A percentile compares a stretch with the other conserved stretches of the same genome.
phyloP scores from a whole-genome alignment of 2,797 vertebrate genomes.

The Eutrigla gurnardus region DNA sequence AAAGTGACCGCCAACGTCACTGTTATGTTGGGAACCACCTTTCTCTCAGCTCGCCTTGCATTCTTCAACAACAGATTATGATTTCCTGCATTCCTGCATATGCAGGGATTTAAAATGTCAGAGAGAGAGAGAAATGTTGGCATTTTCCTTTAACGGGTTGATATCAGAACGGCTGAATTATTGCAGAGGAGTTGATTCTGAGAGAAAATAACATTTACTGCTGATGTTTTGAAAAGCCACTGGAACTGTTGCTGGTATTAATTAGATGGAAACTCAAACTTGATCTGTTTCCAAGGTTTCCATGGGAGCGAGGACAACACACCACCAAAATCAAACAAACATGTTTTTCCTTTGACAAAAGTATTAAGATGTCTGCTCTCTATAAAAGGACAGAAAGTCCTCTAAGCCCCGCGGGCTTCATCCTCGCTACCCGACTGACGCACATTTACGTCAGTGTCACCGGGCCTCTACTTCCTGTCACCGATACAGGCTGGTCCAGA shows the following conservation, averaged over 20 bases:
- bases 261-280: neutral
- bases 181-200: neutral
- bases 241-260: neutral
- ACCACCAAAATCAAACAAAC: neutral
- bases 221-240: neutral
- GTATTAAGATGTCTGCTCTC: neutral
- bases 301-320: conserved; percentile 20
- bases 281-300: neutral
- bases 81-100: neutral
- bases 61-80: neutral
- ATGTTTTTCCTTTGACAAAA: neutral
- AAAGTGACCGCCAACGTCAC: neutral
- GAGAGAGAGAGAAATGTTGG: neutral
- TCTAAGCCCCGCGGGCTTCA: neutral
- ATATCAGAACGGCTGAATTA: neutral
- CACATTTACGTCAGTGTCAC: conserved; percentile 24
- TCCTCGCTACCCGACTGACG: conserved; percentile 7
- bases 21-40: neutral
- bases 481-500: conserved; percentile 37
- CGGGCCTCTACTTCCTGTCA: conserved; percentile 30
- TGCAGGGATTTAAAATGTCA: neutral
- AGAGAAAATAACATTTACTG: conserved; percentile 6
- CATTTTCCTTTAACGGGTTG: neutral
- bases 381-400: neutral
- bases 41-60: neutral